Evolutionary conservation across 35 echinoderm and acorn worm species (phyloP).

Genomic region (Holothuria glaberrima): DNA sequence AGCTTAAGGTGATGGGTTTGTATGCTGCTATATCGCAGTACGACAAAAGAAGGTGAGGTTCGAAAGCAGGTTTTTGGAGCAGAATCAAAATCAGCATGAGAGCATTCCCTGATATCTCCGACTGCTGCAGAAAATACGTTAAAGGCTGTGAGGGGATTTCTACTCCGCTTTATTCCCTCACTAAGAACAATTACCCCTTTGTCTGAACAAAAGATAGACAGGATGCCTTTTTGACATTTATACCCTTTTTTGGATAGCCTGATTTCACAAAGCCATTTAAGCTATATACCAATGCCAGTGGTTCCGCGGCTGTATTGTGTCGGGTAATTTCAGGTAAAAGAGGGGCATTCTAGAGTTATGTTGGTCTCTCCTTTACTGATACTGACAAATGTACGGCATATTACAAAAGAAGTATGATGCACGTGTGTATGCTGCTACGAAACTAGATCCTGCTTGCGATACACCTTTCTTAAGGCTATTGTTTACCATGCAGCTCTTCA

Average conservation of each 20-base stretch:
- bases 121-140: conserved; percentile 7
- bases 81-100: too few species aligned
- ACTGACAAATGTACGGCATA: conserved; percentile 11
- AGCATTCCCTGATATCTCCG: conserved; percentile 15
- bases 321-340: conserved; percentile 44
- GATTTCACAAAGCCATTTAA: conserved; percentile 39
- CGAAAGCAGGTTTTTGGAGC: too few species aligned
- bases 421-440: conserved; percentile 20
- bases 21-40: too few species aligned
- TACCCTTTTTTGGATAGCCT: conserved; percentile 4
- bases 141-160: background rate
- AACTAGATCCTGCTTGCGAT: conserved; percentile 44
- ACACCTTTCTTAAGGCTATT: conserved; percentile 34
- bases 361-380: background rate
- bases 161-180: conserved; percentile 33
- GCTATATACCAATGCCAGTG: conserved; percentile 60
- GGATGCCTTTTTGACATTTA: conserved; percentile 21
- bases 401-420: conserved; percentile 33
- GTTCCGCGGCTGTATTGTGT: conserved; percentile 57
- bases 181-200: conserved; percentile 29
- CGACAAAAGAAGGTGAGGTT: too few species aligned
- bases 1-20: too few species aligned
- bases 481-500: conserved; percentile 70
- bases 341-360: conserved; percentile 17
- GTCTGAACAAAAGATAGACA: background rate